Percentiles rank a stretch among this genome's conserved stretches.
These are phyloP conservation scores for Apeltes quadracus DNA, from an alignment of 2,113 vertebrate species.

Conservation along the genomic window DNA sequence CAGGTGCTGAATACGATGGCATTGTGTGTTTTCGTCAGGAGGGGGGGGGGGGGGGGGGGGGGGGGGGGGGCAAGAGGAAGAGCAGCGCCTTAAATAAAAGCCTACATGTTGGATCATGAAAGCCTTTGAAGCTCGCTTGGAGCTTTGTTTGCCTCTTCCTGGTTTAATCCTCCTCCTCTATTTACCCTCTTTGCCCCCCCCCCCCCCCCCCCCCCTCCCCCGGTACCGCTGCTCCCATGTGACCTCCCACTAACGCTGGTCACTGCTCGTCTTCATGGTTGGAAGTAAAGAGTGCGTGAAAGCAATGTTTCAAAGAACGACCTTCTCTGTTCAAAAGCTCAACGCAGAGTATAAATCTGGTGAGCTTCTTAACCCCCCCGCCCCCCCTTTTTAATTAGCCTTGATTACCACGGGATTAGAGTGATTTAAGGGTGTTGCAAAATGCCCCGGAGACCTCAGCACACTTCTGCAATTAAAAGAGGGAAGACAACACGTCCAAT, in stretches of 20 bases:
- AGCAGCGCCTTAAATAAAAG: slow-evolving; percentile 23
- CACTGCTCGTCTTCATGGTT: slow-evolving; percentile 31
- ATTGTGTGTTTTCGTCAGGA: slow-evolving; percentile 40
- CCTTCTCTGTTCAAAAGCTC: slow-evolving; percentile 64
- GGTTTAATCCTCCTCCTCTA: slow-evolving; percentile 37
- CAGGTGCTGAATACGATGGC: slow-evolving; percentile 11
- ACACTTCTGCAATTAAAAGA: slow-evolving; percentile 25
- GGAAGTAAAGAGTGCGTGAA: slow-evolving; percentile 46
- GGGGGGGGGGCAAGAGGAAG: slow-evolving; percentile 33
- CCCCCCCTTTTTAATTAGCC: slow-evolving; percentile 64
- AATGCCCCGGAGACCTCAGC: slow-evolving; percentile 50
- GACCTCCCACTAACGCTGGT: slow-evolving; percentile 47
- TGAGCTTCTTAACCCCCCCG: slow-evolving; percentile 55
- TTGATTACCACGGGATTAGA: slow-evolving; percentile 72
- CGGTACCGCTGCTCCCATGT: slow-evolving; percentile 13
- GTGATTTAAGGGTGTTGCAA: slow-evolving; percentile 67
- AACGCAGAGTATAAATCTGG: slow-evolving; percentile 52
- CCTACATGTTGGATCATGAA: slow-evolving; percentile 61
- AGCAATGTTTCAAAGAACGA: slow-evolving; percentile 51
- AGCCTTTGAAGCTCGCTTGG: slow-evolving; percentile 21
- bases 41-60: slow-evolving; percentile 2
- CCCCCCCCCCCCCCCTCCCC: too few species aligned
- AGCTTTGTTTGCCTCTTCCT: slow-evolving; percentile 37
- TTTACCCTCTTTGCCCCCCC: slow-evolving; percentile 39
- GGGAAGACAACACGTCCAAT: slow-evolving; percentile 36